These are phyloP conservation scores for Acrocera orbiculus DNA, from an alignment of 2,888 invertebrate species.

Conservation along the genomic window DNA sequence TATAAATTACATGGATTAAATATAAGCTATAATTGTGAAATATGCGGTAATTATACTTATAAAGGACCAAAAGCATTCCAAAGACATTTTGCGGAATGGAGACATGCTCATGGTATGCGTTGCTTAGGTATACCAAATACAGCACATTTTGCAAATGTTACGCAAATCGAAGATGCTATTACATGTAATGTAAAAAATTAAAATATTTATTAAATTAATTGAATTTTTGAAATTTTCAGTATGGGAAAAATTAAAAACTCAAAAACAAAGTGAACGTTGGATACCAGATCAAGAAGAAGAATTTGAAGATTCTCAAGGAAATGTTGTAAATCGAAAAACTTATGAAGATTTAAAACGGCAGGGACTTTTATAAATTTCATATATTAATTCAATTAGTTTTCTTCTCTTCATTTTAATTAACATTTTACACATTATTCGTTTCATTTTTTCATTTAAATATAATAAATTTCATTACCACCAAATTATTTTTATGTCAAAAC, in stretches of 20 bases:
- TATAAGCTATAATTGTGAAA: conserved; percentile 97
- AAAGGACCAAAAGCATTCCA: conserved; percentile 99
- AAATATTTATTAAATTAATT: conserved; percentile 1
- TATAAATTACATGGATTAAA: conserved; percentile 98
- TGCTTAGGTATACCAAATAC: conserved; percentile 99
- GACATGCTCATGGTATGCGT: conserved; percentile 87
- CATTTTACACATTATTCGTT: too few species aligned
- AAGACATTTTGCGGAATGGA: conserved; percentile 90
- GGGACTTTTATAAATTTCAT: conserved; percentile 79
- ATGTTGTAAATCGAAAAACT: conserved; percentile 96
- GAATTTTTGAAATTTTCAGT: conserved; percentile 38
- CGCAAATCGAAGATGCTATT: conserved; percentile 94
- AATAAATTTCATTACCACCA: too few species aligned
- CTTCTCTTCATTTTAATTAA: too few species aligned
- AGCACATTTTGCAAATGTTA: conserved; percentile 99
- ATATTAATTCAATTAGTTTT: too few species aligned
- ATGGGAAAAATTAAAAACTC: conserved; percentile 93
- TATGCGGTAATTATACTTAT: conserved; percentile 97
- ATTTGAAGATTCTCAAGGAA: conserved; percentile 95
- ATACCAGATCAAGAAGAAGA: conserved; percentile 95
- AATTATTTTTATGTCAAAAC: too few species aligned
- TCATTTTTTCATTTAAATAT: too few species aligned
- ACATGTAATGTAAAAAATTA: conserved; percentile 42
- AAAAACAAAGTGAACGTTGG: conserved; percentile 91
- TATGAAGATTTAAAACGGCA: conserved; percentile 97